Evolutionary conservation across 2,888 invertebrate genomes (phyloP).

Genomic region (Mantis religiosa): DNA sequence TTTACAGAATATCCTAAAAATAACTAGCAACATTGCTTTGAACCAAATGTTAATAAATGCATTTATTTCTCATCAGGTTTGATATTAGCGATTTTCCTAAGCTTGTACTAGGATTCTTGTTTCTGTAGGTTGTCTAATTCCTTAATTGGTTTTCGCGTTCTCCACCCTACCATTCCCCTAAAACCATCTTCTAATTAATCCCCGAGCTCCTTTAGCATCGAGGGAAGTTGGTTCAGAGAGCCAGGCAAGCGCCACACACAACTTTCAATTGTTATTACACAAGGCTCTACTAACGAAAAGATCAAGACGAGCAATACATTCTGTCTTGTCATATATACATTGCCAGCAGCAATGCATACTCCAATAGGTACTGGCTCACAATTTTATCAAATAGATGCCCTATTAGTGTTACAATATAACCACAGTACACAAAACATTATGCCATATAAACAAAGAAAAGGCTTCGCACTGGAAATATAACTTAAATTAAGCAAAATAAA

Average conservation of each 20-base stretch:
- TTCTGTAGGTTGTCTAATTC: conserved; percentile 11
- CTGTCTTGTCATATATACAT: too few species aligned
- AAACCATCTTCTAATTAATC: conserved; percentile 22
- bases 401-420: too few species aligned
- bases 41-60: neutral
- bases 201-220: neutral
- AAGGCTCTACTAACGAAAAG: too few species aligned
- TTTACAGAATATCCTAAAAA: neutral
- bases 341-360: too few species aligned
- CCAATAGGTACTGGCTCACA: too few species aligned
- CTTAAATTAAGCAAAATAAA: too few species aligned
- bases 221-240: neutral
- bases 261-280: neutral
- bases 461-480: too few species aligned
- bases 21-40: neutral
- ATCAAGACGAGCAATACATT: too few species aligned
- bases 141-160: conserved; percentile 22
- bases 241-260: too few species aligned
- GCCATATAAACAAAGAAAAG: too few species aligned
- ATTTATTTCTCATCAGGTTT: neutral
- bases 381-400: too few species aligned
- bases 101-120: neutral
- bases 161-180: neutral
- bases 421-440: too few species aligned
- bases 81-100: conserved; percentile 9